Base-by-base conservation (phyloP, 2,797 vertebrate species). In the Schizopygopsis malacanthus region DNA sequence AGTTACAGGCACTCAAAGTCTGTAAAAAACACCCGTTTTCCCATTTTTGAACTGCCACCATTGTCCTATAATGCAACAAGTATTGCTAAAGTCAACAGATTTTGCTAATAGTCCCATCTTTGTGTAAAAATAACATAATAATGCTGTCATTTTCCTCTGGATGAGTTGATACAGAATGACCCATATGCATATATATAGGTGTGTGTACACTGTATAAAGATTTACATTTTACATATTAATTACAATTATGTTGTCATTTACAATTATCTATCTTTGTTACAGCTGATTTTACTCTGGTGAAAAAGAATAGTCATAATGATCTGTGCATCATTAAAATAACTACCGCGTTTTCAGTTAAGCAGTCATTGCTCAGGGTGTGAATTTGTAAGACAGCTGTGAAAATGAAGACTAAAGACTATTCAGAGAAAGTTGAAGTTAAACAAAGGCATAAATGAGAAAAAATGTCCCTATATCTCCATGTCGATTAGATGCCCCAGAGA, bases 251-350 rank as follows among this genome's bases (percentile, higher is more conserved):
- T 6, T 33, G 63, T 33, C 25, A 65, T 65, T 6, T 63, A 15
- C 4, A 15, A 61, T 25, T 25, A 61, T 25, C 28, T 63, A 63
- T 15, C 8, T 2, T 11, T n/a, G 67, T 70, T 71, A 69, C 5
- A 37, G 43, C 3, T 22, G 43, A 50, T 47, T 73, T 45, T 25
- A 41, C 9, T 43, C 8, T 2, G 33, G 50, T 16, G n/a, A 56
- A 71, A 18, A 43, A 59, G 4, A 41, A 39, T 43, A 43, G n/a
- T 1, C 69, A 6, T n/a, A 15, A 63, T 2, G 1, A 47, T 25
- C 4, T n/a, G n/a, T 73, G 41, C 41, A 63, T 83, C 54, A 75
- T 75, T 75, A 47, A 83, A 75, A 37, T 37, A 47, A 65, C n/a
- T 72, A 13, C 20, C 0, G 15, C 0, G 0, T 39, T 65, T 61